Conservation (phyloP, 2,113 vertebrate species). For the Meleagris gallopavo region DNA sequence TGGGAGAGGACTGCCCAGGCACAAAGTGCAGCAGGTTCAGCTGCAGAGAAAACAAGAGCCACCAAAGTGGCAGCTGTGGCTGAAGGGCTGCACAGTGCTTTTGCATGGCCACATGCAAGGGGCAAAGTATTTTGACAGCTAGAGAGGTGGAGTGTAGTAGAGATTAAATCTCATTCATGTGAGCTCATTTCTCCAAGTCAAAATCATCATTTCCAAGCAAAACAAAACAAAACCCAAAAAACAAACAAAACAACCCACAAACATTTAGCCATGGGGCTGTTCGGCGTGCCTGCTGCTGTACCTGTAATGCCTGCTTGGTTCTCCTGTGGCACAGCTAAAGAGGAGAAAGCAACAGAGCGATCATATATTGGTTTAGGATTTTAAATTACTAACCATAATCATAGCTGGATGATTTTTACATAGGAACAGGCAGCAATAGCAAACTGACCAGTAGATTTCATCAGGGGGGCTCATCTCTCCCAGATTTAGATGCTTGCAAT, state of each 20-base stretch:
- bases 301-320: neutral
- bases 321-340: fast-evolving
- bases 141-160: neutral
- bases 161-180: neutral
- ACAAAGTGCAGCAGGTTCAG: neutral
- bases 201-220: neutral
- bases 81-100: neutral
- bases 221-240: too few species aligned
- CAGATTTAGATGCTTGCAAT: neutral
- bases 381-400: neutral
- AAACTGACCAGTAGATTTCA: neutral
- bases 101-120: neutral
- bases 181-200: neutral
- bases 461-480: neutral
- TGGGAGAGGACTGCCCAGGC: neutral
- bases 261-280: neutral
- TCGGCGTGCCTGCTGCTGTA: neutral
- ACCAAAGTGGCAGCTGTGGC: neutral
- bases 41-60: neutral
- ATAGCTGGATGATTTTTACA: neutral
- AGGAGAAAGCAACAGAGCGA: neutral
- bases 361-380: neutral
- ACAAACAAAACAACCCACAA: neutral
- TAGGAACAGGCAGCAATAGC: neutral
- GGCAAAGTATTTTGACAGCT: neutral